Percentiles rank a stretch among this genome's conserved stretches.
phyloP scores from a whole-genome alignment of 2,797 vertebrate species.

The Tangara arthus region DNA sequence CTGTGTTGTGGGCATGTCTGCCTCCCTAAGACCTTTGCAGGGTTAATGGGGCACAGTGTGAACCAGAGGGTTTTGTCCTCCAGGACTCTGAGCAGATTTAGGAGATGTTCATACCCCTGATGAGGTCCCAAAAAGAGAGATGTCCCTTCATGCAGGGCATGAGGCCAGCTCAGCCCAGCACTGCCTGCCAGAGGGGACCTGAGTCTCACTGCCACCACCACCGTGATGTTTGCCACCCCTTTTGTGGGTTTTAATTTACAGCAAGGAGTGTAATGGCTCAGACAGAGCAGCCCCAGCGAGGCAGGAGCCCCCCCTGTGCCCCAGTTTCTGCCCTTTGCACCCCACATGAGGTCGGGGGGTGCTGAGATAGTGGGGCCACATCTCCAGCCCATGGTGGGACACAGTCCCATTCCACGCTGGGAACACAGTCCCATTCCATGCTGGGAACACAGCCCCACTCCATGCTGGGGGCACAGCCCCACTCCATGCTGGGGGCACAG shows the following conservation, averaged over 20 bases:
- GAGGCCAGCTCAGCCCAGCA: neutral
- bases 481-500: neutral
- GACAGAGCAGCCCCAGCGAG: neutral
- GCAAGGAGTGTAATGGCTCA: neutral
- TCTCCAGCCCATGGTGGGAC: neutral
- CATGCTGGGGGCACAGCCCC: rapidly evolving
- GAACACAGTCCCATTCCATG: no score
- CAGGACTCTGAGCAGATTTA: neutral
- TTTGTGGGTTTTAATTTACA: neutral
- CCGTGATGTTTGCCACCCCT: rapidly evolving
- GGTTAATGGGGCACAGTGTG: neutral
- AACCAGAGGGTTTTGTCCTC: neutral
- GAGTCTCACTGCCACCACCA: neutral
- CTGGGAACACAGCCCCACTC: no score
- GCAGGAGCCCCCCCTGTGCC: neutral
- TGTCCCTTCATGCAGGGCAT: rapidly evolving
- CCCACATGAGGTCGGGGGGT: rapidly evolving
- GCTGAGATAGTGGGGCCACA: neutral
- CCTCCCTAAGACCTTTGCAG: neutral
- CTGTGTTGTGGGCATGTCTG: neutral
- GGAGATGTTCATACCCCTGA: neutral
- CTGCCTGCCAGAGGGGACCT: rapidly evolving
- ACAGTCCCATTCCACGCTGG: no score
- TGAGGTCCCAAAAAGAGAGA: neutral
- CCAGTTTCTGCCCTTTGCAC: neutral